Base-by-base conservation (phyloP, 2,797 vertebrate genomes). In the Thunnus albacares region DNA sequence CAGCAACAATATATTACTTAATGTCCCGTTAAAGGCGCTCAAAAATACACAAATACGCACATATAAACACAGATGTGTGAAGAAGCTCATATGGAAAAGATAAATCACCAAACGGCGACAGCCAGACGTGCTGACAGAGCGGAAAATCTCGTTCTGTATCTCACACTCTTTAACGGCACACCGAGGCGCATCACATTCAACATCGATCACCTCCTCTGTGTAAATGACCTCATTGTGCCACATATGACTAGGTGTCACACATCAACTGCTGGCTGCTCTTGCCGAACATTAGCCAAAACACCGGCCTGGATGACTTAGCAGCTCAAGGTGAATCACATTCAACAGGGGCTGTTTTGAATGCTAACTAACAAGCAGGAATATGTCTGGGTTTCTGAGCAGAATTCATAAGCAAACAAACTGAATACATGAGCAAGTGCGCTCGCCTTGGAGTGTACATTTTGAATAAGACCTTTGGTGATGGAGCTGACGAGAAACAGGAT, bases 311-410 rank as follows among this genome's bases (percentile, higher is more conserved):
- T 81, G 83, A 84, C 84, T 85, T 59, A 65, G 57, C 72, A 79
- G 76, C 80, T 90, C 89, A 90, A 91, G 89, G 84, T 93, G 87
- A 90, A 83, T 87, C 77, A 67, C 68, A 76, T 74, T 81, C 57
- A 69, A 30, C 45, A 5, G 22, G 1, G 65, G 61, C 78, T 80
- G 59, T 55, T 83, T 75, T 79, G 68, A 84, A 88, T 82, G 84
- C 63, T 79, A 82, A 90, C 55, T 10, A 79, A 83, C 28, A 13
- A 15, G 53, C 51, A 24, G 62, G 57, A 56, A 75, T 59, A 24
- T 12, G 60, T 72, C n/a, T 2, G 1, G 82, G 24, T 77, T 70
- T 79, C 75, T 85, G 79, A 80, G 73, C 15, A 1, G 84, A 89
- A 87, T 87, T 85, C 67, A 77, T 73, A 72, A 88, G 71, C 76